phyloP scores from a whole-genome alignment of 2,888 invertebrate species.

The Clusia tigrina region DNA sequence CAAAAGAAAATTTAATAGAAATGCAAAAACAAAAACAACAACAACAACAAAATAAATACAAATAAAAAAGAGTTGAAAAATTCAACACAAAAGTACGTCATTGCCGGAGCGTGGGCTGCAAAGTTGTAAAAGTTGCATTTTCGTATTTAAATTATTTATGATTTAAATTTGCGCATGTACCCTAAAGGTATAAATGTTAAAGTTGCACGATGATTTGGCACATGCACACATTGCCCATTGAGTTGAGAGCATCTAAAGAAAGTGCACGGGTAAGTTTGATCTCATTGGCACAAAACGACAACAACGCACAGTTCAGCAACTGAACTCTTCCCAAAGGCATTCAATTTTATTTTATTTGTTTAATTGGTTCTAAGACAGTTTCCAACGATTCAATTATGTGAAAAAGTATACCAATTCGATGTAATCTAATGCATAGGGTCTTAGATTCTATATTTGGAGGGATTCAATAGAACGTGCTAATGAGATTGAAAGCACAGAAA shows the following conservation, averaged over 20 bases:
- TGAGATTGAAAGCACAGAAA: too few relatives aligned
- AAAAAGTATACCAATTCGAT: too few relatives aligned
- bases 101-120: not conserved
- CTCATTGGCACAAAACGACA: not conserved
- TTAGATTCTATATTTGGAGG: too few relatives aligned
- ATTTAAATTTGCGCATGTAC: not conserved
- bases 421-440: too few relatives aligned
- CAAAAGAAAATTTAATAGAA: conserved; percentile 1
- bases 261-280: not conserved
- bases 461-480: too few relatives aligned
- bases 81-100: conserved; percentile 4
- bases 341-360: too few relatives aligned
- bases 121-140: not conserved
- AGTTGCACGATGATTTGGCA: not conserved
- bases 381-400: too few relatives aligned
- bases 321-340: too few relatives aligned
- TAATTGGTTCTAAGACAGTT: too few relatives aligned
- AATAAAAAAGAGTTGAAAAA: not conserved
- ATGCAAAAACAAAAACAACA: not conserved
- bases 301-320: too few relatives aligned
- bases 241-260: not conserved
- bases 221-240: not conserved
- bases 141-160: conserved; percentile 9
- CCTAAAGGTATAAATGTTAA: not conserved
- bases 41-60: not conserved